Evolutionary conservation across 2,113 vertebrate genomes (phyloP), one percentile per base, ranked within the genome.

Genomic region (Guaruba guarouba): DNA sequence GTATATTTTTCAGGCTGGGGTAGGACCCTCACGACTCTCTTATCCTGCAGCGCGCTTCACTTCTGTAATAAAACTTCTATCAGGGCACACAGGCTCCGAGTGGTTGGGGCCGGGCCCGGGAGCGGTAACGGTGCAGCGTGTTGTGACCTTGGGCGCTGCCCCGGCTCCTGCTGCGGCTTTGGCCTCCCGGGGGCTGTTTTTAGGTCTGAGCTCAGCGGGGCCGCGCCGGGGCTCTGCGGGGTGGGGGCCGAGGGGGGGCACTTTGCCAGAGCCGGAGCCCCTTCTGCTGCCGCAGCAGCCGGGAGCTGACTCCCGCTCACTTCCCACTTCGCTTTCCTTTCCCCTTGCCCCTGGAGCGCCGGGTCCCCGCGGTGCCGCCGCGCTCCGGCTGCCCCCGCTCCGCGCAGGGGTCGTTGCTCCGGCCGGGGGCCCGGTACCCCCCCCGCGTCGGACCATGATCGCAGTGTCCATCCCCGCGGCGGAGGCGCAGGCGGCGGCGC

Each of bases 21-120:
- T 98, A 96, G 96, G 97, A 96, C 97, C 97, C 97, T 97, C 97
- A 95, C 76, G 48, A 87, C 88, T 98, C 97, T 98, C 97, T 98
- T 97, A 95, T 97, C 97, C 95, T 96, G 97, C 96, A 95, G 97
- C 96, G 96, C 98, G 96, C 97, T 97, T 96, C 96, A 93, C 84
- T 98, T 98, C 96, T 98, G 97, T 97, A 98, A 98, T 98, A 98
- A 98, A 98, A 98, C 95, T 96, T 97, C 76, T 98, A 97, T 97
- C 95, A 87, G 96, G 97, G 95, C 94, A 96, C 54, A 23, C 91
- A n/a, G 95, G 71, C 95, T 97, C 75, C 4, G 44, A 33, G 69
- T 91, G 77, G 18, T 92, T 0, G 2, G 12, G 55, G 64, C 28
- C 33, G 87, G 57, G 49, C 49, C 0, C 0, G 43, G n/a, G 35